Percentiles rank a stretch among this genome's conserved stretches.
These are phyloP conservation scores for Campylomormyrus tamandua DNA, from an alignment of 2,113 vertebrate species.

Conservation along the genomic window DNA sequence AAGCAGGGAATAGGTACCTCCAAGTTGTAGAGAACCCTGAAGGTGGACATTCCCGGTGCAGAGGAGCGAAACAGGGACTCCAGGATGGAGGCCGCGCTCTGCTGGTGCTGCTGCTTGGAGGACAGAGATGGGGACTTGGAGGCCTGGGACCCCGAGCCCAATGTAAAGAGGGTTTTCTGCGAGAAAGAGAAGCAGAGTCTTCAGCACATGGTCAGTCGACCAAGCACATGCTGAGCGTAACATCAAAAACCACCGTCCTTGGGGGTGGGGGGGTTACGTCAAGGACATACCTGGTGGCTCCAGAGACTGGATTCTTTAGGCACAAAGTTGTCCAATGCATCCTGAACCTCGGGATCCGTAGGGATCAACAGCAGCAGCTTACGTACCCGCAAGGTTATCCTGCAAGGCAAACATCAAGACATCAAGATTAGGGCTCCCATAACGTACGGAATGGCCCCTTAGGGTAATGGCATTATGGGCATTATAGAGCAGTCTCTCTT, in stretches of 20 bases:
- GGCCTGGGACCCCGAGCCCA: slow-evolving; percentile 73
- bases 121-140: slow-evolving; percentile 92
- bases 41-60: slow-evolving; percentile 96
- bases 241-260: background rate
- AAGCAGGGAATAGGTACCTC: slow-evolving; percentile 64
- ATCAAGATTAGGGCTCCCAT: background rate
- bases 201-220: background rate
- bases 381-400: slow-evolving; percentile 89
- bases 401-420: slow-evolving; percentile 47
- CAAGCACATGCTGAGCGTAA: background rate
- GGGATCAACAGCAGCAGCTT: slow-evolving; percentile 91
- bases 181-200: slow-evolving; percentile 15
- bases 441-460: no score
- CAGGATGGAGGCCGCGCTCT: slow-evolving; percentile 86
- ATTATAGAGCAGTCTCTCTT: background rate
- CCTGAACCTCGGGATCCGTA: slow-evolving; percentile 95
- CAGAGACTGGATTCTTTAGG: slow-evolving; percentile 73
- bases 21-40: slow-evolving; percentile 95
- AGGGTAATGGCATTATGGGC: background rate
- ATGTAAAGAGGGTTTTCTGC: slow-evolving; percentile 87
- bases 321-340: slow-evolving; percentile 86
- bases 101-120: slow-evolving; percentile 93
- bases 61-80: slow-evolving; percentile 93
- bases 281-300: slow-evolving; percentile 63
- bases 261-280: background rate